Evolutionary conservation across 1,140 invertebrate genomes (phyloP).

Genomic region (Drosophila elegans): DNA sequence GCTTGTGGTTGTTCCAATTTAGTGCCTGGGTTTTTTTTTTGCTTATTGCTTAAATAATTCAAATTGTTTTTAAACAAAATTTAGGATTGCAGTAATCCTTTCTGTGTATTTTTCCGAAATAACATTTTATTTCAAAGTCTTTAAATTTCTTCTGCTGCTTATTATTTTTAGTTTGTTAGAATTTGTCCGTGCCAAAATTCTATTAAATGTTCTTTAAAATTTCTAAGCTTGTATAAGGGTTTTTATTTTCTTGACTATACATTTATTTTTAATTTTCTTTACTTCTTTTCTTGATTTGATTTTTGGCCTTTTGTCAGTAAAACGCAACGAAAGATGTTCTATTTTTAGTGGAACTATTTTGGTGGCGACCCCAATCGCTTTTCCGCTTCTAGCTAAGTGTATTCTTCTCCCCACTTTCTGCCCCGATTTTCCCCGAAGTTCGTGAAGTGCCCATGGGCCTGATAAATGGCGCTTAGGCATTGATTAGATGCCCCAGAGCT

Average conservation of each 20-base stretch:
- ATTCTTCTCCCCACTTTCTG: slow-evolving; percentile 6
- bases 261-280: slow-evolving; percentile 15
- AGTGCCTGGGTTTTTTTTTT: slow-evolving; percentile 6
- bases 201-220: slow-evolving; percentile 1
- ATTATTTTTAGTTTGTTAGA: background rate
- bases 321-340: slow-evolving; percentile 33
- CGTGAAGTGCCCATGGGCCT: slow-evolving; percentile 45
- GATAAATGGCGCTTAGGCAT: slow-evolving; percentile 62
- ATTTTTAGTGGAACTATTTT: slow-evolving; percentile 60
- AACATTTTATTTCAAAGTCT: slow-evolving; percentile 2
- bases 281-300: slow-evolving; percentile 33
- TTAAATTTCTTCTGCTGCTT: background rate
- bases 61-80: background rate
- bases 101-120: background rate
- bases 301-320: slow-evolving; percentile 37
- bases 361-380: slow-evolving; percentile 43
- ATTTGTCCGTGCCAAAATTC: background rate
- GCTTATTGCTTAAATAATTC: background rate
- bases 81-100: background rate
- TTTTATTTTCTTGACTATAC: slow-evolving; percentile 4
- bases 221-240: background rate
- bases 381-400: slow-evolving; percentile 42
- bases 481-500: slow-evolving; percentile 54
- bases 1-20: slow-evolving; percentile 8
- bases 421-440: background rate